These are phyloP conservation scores for Anableps anableps DNA, from an alignment of 2,797 vertebrate genomes.

Conservation along the genomic window DNA sequence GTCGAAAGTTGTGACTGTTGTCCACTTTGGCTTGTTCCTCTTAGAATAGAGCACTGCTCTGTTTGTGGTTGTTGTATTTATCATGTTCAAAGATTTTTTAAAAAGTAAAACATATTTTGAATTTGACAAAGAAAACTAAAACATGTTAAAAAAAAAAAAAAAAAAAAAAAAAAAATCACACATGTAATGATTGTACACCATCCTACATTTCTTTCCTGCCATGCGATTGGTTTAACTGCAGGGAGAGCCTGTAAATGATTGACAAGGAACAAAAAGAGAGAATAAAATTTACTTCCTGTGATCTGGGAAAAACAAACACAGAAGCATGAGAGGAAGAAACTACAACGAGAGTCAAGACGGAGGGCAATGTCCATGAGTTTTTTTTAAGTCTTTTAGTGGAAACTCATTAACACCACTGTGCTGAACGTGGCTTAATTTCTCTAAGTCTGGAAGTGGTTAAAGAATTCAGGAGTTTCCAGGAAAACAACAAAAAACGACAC, in stretches of 20 bases:
- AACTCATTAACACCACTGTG: conserved; percentile 43
- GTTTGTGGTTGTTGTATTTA: background rate
- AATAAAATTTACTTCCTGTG: conserved; percentile 55
- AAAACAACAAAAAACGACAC: background rate
- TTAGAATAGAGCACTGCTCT: background rate
- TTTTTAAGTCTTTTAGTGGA: conserved; percentile 40
- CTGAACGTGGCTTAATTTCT: conserved; percentile 7
- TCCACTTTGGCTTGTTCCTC: background rate
- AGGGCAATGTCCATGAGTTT: conserved; percentile 44
- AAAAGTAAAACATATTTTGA: background rate
- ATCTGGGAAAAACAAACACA: conserved; percentile 73
- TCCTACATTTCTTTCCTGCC: background rate
- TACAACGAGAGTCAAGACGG: background rate
- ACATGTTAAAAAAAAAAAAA: background rate
- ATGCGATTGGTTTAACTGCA: conserved; percentile 19
- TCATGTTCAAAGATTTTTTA: background rate
- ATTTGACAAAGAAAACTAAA: background rate
- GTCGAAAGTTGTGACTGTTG: background rate
- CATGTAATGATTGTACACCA: background rate
- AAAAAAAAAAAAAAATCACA: too few relatives aligned
- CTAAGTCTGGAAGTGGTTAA: conserved; percentile 8
- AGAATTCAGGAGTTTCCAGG: background rate
- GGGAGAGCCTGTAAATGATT: conserved; percentile 43
- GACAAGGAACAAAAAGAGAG: conserved; percentile 26
- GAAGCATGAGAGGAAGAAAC: conserved; percentile 17